Conservation (phyloP, 2,888 invertebrate genomes). For the Linnaemya tessellans region DNA sequence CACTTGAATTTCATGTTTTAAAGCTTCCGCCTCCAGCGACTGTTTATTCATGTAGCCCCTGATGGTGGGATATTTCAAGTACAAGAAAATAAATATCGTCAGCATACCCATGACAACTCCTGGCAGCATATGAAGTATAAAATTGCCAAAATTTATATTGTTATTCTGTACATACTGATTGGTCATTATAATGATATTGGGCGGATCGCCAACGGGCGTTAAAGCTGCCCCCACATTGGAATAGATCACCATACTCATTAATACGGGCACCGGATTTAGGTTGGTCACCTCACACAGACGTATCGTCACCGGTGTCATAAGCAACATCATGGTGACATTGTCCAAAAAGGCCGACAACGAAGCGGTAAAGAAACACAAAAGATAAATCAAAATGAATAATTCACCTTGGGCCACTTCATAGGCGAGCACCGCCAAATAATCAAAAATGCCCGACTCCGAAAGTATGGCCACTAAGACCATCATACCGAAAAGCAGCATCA, state of each 20-base stretch:
- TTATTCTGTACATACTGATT: slow-evolving; percentile 74
- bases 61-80: slow-evolving; percentile 88
- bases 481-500: slow-evolving; percentile 89
- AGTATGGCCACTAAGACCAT: slow-evolving; percentile 90
- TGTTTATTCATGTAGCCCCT: slow-evolving; percentile 87
- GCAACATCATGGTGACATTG: slow-evolving; percentile 89
- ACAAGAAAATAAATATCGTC: slow-evolving; percentile 88
- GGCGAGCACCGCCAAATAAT: slow-evolving; percentile 88
- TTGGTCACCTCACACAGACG: slow-evolving; percentile 93
- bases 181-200: slow-evolving; percentile 83
- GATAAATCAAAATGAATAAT: slow-evolving; percentile 88
- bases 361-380: slow-evolving; percentile 88
- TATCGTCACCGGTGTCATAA: slow-evolving; percentile 90
- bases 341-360: slow-evolving; percentile 89
- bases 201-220: slow-evolving; percentile 96
- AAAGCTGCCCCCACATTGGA: slow-evolving; percentile 95
- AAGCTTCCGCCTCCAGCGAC: slow-evolving; percentile 86
- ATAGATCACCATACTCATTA: slow-evolving; percentile 93
- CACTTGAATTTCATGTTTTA: slow-evolving; percentile 90
- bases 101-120: slow-evolving; percentile 88
- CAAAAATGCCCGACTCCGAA: slow-evolving; percentile 91
- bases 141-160: slow-evolving; percentile 90
- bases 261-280: slow-evolving; percentile 91
- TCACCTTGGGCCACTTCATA: slow-evolving; percentile 87
- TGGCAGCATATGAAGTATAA: slow-evolving; percentile 91